Percentiles rank a stretch among this genome's conserved stretches.
Conservation (phyloP, 2,797 vertebrate genomes). For the Poeciliopsis paucimaculata region DNA sequence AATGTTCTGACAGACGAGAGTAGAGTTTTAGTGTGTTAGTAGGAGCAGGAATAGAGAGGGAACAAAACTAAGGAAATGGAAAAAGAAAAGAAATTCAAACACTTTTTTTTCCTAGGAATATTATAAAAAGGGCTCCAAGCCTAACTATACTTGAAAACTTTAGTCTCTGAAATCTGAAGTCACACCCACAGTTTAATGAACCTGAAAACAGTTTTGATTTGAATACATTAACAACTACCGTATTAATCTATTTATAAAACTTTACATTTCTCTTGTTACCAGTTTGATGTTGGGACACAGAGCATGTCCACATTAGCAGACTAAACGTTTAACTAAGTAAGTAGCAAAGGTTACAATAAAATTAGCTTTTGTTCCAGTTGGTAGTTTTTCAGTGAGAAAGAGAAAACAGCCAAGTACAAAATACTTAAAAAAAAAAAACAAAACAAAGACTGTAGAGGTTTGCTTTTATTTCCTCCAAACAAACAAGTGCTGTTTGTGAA, state of each 20-base stretch:
- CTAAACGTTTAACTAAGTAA: neutral
- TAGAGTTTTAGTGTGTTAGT: conserved; percentile 39
- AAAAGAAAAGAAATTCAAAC: neutral
- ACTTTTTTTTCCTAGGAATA: neutral
- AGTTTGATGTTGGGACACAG: neutral
- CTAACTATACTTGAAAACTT: neutral
- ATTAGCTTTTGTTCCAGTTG: neutral
- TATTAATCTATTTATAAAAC: neutral
- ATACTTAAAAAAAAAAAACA: conserved; percentile 17
- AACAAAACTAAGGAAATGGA: neutral
- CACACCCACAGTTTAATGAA: neutral
- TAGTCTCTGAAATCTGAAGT: neutral
- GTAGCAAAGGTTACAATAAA: neutral
- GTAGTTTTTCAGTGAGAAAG: neutral
- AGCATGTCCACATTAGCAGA: neutral
- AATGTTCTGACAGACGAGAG: neutral
- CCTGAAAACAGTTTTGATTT: neutral
- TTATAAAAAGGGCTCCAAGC: neutral
- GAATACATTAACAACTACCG: neutral
- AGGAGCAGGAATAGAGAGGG: conserved; percentile 8
- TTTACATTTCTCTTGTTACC: neutral
- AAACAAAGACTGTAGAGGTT: conserved; percentile 49
- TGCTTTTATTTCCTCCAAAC: conserved; percentile 69
- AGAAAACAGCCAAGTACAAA: neutral
- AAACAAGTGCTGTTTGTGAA: conserved; percentile 49